A percentile compares a stretch with the other conserved stretches of the same genome.
Evolutionary conservation across 2,888 invertebrate species (phyloP).

Genomic region (Operophtera brumata): DNA sequence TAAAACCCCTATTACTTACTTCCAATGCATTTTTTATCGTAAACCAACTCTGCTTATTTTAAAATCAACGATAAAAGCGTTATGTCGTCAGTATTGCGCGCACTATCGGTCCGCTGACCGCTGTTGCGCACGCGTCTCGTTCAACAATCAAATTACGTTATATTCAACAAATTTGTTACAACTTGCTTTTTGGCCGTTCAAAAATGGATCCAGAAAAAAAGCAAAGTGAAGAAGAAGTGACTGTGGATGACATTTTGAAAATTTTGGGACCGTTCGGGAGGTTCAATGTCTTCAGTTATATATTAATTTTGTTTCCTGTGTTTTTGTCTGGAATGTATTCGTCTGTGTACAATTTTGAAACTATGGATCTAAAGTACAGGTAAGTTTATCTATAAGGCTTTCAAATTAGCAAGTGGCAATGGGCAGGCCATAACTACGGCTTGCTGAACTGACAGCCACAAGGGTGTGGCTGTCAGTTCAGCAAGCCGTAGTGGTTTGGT

Average conservation of each 20-base stretch:
- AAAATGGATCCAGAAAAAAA: slow-evolving; percentile 72
- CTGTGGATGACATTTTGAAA: slow-evolving; percentile 69
- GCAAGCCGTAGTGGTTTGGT: too few species aligned
- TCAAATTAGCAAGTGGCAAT: not conserved
- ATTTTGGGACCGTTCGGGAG: slow-evolving; percentile 67
- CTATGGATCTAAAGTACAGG: slow-evolving; percentile 72
- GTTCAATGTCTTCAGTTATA: slow-evolving; percentile 65
- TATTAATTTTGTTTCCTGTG: slow-evolving; percentile 67
- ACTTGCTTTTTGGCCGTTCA: slow-evolving; percentile 21
- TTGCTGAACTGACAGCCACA: too few species aligned
- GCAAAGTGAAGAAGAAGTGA: slow-evolving; percentile 55
- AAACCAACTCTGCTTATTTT: slow-evolving; percentile 42
- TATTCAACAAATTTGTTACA: slow-evolving; percentile 7
- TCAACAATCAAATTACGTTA: slow-evolving; percentile 36
- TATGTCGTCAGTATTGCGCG: slow-evolving; percentile 45
- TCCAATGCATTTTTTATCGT: slow-evolving; percentile 29
- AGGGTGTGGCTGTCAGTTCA: too few species aligned
- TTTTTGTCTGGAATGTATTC: slow-evolving; percentile 71
- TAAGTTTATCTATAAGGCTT: slow-evolving; percentile 32
- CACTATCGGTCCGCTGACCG: slow-evolving; percentile 56
- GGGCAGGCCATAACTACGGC: not conserved
- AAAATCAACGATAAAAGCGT: slow-evolving; percentile 63
- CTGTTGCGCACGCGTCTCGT: slow-evolving; percentile 46
- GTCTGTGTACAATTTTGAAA: slow-evolving; percentile 74
- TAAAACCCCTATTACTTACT: slow-evolving; percentile 9